Conservation (phyloP, 2,113 vertebrate species). For the Ochotona curzoniae region DNA sequence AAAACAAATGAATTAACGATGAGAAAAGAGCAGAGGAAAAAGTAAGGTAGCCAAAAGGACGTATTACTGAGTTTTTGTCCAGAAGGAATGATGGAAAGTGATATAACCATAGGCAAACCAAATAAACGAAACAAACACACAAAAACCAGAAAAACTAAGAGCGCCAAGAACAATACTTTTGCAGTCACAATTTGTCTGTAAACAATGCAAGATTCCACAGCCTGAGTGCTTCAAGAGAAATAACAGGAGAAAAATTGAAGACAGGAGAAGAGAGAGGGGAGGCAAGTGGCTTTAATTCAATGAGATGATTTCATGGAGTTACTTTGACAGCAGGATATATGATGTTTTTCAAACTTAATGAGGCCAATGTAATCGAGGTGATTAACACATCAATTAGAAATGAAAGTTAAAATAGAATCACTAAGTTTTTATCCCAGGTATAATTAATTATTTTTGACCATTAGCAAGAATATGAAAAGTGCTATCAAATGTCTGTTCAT, state of each 20-base stretch:
- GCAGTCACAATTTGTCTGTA: no score
- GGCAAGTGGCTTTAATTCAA: not conserved
- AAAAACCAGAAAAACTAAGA: no score
- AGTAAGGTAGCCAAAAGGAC: not conserved
- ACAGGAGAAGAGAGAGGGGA: no score
- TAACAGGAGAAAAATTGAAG: not conserved
- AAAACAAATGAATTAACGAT: not conserved
- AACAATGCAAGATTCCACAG: no score
- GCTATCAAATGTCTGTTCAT: not conserved
- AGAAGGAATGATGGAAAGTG: not conserved
- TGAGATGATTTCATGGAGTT: not conserved
- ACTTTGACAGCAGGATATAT: slow-evolving; percentile 5
- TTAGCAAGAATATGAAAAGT: not conserved
- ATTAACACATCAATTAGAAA: not conserved
- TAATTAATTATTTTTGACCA: not conserved
- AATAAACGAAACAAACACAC: no score
- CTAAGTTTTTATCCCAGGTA: not conserved
- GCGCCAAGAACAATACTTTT: not conserved
- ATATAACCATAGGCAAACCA: no score
- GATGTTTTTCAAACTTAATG: not conserved
- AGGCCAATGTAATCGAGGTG: not conserved
- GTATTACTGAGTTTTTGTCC: not conserved
- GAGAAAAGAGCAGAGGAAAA: not conserved
- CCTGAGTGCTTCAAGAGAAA: no score
- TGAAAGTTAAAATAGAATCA: not conserved